These are phyloP conservation scores for Dolichoris vasculosae DNA, from an alignment of 1,140 invertebrate genomes.

Conservation along the genomic window DNA sequence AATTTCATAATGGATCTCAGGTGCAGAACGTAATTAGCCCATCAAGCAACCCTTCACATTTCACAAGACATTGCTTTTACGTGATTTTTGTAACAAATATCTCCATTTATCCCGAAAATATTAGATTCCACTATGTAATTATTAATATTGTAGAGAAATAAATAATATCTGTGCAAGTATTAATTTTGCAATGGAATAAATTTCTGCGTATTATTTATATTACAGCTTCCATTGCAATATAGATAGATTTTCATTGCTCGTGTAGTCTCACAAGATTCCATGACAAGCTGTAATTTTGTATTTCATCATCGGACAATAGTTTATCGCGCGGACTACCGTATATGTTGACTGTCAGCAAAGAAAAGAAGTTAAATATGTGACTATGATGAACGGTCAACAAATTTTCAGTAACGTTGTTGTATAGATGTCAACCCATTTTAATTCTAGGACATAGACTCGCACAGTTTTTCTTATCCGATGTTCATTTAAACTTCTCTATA, in stretches of 20 bases:
- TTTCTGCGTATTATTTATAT: not conserved
- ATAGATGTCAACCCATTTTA: slow-evolving; percentile 47
- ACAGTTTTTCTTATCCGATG: slow-evolving; percentile 8
- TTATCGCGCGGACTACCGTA: slow-evolving; percentile 26
- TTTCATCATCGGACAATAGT: slow-evolving; percentile 26
- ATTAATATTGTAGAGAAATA: not conserved
- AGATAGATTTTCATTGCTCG: not conserved
- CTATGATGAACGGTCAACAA: slow-evolving; percentile 55
- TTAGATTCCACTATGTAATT: not conserved
- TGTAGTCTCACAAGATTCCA: not conserved
- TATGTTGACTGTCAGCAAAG: slow-evolving; percentile 29
- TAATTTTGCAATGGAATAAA: not conserved
- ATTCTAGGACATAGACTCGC: slow-evolving; percentile 45
- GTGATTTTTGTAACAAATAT: not conserved
- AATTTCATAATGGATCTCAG: not conserved
- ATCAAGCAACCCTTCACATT: not conserved
- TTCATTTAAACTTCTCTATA: not conserved
- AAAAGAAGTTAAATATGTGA: slow-evolving; percentile 44
- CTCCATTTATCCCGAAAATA: not conserved
- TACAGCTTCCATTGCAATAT: not conserved
- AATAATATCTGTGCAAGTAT: not conserved
- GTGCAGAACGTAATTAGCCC: not conserved
- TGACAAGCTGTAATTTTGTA: slow-evolving; percentile 38
- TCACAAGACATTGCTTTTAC: not conserved
- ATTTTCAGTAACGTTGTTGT: slow-evolving; percentile 55